phyloP scores from a whole-genome alignment of 2,797 vertebrate species.

The Ctenochaetus hawaiiensis region DNA sequence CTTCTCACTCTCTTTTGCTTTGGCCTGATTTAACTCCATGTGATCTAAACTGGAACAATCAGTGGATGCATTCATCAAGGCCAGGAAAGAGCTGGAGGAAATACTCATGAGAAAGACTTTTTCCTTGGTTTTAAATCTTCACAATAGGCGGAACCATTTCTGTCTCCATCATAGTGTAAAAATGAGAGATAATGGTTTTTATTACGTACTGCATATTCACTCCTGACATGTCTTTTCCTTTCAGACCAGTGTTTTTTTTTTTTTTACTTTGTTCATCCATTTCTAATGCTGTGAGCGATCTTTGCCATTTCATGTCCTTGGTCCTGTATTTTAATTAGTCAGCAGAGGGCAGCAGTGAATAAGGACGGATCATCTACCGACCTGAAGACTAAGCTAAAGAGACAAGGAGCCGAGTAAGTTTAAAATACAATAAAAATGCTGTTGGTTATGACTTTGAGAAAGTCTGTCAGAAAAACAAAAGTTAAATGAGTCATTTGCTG shows the following conservation, averaged over 20 bases:
- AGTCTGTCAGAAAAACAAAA: constrained; percentile 13
- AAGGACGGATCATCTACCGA: constrained; percentile 73
- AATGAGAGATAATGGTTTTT: constrained; percentile 54
- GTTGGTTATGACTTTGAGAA: constrained; percentile 1
- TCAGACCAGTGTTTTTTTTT: constrained; percentile 21
- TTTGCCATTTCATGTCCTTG: background rate
- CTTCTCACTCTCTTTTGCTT: constrained; percentile 26
- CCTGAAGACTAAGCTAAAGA: constrained; percentile 83
- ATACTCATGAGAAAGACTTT: constrained; percentile 81
- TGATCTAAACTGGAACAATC: constrained; percentile 83
- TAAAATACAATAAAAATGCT: background rate
- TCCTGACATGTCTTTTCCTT: constrained; percentile 54
- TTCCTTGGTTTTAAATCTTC: constrained; percentile 65
- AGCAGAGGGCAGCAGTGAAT: constrained; percentile 92
- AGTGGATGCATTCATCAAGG: constrained; percentile 79
- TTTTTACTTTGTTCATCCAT: constrained; percentile 14
- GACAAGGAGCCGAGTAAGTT: constrained; percentile 86
- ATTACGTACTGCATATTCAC: constrained; percentile 60
- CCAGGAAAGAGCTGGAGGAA: constrained; percentile 83
- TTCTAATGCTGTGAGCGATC: constrained; percentile 10
- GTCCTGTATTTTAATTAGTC: constrained; percentile 82
- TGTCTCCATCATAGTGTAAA: constrained; percentile 38
- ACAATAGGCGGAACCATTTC: constrained; percentile 67
- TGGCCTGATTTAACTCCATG: constrained; percentile 80
- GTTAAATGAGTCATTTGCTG: background rate